Evolutionary conservation across 23 tunicate species (phyloP), one percentile per base, ranked within the genome.

Genomic region (Trididemnum miniatum): DNA sequence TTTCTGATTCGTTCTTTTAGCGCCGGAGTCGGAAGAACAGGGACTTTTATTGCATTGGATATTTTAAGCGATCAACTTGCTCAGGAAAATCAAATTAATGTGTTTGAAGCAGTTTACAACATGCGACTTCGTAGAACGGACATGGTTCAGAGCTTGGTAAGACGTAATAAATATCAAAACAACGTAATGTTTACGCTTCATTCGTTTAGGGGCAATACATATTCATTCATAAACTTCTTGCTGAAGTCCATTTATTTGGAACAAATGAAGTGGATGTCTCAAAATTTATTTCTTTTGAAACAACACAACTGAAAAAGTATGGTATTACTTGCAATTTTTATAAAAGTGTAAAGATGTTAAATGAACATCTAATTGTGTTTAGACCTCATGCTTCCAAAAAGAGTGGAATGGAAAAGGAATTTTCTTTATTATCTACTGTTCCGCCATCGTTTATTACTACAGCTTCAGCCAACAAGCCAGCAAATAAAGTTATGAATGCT

Each of bases 171-270:
- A n/a, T n/a, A n/a, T n/a, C n/a, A n/a, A n/a, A n/a, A n/a, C n/a
- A n/a, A n/a, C n/a, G n/a, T n/a, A n/a, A n/a, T n/a, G n/a, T n/a
- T n/a, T n/a, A n/a, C n/a, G n/a, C n/a, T n/a, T n/a, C n/a, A n/a
- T 52, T 50, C 25, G 20, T 82, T 40, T 37, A 88, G 93, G 85
- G 51, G 1, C 93, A 88, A 67, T 88, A 88, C 64, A 59, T 88
- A 51, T 82, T 44, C 39, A 77, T 88, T 22, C 93, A 88, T 84
- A 88, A 88, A 32, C 73, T 88, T 72, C 35, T 83, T 35, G 69
- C 86, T 26, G 93, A 88, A 60, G 35, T 88, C 20, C 65, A 67
- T 29, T 30, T 59, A 49, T 77, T 76, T 35, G 87, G 74, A 3
- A 37, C 36, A 34, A 82, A 83, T 15, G 93, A 88, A 12, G 82